These are phyloP conservation scores for Grallaria varia DNA, from an alignment of 2,113 vertebrate genomes.

Conservation along the genomic window DNA sequence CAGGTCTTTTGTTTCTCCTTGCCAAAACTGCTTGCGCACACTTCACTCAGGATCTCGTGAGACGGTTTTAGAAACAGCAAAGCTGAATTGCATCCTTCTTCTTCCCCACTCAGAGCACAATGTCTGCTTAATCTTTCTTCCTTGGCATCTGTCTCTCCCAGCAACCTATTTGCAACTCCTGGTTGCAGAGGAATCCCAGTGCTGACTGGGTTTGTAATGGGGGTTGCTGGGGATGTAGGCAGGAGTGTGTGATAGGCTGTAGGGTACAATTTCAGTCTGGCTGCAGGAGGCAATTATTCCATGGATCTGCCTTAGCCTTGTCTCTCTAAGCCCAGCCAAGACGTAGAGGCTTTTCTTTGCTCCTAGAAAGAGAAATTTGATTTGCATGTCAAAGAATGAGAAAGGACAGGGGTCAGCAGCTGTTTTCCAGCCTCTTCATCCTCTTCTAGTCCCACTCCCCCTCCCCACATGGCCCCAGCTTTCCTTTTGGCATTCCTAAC, in stretches of 20 bases:
- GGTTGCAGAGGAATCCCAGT: not conserved
- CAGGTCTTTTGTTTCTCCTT: slow-evolving; percentile 20
- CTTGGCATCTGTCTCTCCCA: not conserved
- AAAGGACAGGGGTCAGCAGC: not conserved
- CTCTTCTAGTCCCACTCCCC: not conserved
- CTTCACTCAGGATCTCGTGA: slow-evolving; percentile 4
- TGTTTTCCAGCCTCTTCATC: not conserved
- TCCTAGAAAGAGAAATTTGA: not conserved
- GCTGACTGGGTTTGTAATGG: not conserved
- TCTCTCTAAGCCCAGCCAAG: not conserved
- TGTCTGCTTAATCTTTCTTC: slow-evolving; percentile 44
- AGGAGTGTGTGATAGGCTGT: accelerated
- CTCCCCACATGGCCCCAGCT: not conserved
- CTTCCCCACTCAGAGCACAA: not conserved
- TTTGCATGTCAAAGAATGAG: slow-evolving; percentile 17
- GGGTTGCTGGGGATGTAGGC: not conserved
- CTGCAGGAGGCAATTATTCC: not conserved
- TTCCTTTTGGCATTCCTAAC: not conserved
- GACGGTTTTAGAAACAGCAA: slow-evolving; percentile 26
- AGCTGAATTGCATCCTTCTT: slow-evolving; percentile 25
- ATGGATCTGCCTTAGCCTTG: not conserved
- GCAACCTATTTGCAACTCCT: not conserved
- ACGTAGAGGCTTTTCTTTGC: not conserved
- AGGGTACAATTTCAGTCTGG: not conserved
- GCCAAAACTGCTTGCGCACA: not conserved